Base-by-base conservation (phyloP, 2,888 invertebrate species). In the Ischnus inquisitorius region DNA sequence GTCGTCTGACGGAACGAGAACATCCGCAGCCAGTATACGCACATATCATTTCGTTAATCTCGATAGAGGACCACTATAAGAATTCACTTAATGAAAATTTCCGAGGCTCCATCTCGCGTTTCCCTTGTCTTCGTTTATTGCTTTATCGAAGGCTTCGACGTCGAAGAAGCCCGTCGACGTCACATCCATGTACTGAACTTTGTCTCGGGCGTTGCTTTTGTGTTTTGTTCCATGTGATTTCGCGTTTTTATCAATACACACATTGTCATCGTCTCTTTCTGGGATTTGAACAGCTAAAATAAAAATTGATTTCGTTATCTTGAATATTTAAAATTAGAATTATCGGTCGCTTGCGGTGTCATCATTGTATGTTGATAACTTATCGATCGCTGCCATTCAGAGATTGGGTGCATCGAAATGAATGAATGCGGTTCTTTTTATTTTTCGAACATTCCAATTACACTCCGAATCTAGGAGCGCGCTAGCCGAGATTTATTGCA, bases 31-130 rank as follows among this genome's bases (percentile, higher is more conserved):
- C 68, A 75, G 68, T 71, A 85, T 79, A 83, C 84, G 88, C 89
- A 90, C 89, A 89, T 90, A 90, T 91, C 90, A 90, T 90, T 92
- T 91, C 90, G 91, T 92, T 91, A 91, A 92, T 92, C 90, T 90
- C 89, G 89, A 82, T 62, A 90, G 91, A 91, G 90, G 91, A 89
- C 90, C 90, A 89, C 91, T 90, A 90, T 91, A 92, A 92, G 92
- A 92, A 92, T 92, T 91, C 92, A 91, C 90, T 92, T 92, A 92
- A 92, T 92, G 91, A 92, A 83, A 92, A 92, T 91, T 92, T 92
- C 91, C 91, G 88, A 72, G 71, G 41, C 34, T 34, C 34, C 1
- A 77, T 76, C 64, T 77, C 62, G 62, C 69, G 48, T 39, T 72
- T 68, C 19, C 46, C 8, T 14, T 8, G 6, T n/a, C 57, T 19